These are phyloP conservation scores for Porites lobata DNA, from an alignment of 92 coral and sea anemone genomes.

Conservation along the genomic window DNA sequence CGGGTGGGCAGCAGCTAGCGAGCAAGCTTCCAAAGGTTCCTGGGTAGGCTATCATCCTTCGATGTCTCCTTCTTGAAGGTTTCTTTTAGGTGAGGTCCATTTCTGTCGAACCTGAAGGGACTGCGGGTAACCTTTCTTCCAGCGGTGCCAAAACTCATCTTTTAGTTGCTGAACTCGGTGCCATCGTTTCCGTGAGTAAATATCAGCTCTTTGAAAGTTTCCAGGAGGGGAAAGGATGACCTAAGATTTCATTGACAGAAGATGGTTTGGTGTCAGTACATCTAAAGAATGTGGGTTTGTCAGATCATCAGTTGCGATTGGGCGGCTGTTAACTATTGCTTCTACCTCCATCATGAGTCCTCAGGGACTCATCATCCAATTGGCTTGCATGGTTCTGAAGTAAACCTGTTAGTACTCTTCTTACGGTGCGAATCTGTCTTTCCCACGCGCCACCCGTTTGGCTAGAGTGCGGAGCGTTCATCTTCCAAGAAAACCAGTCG, in stretches of 20 bases:
- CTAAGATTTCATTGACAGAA: slow-evolving; percentile 15
- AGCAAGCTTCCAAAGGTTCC: too few species aligned
- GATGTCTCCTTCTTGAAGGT: too few species aligned
- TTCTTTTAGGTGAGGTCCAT: not conserved
- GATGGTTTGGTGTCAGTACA: slow-evolving; percentile 2
- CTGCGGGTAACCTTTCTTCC: not conserved
- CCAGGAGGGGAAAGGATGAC: slow-evolving; percentile 23
- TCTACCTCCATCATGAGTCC: slow-evolving; percentile 24
- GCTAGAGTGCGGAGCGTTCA: too few species aligned
- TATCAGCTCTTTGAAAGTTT: slow-evolving; percentile 41
- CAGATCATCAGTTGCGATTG: slow-evolving; percentile 7
- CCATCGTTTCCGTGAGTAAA: not conserved
- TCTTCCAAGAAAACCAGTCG: too few species aligned
- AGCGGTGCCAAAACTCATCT: too few species aligned
- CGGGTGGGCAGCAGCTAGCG: too few species aligned
- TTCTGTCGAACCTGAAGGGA: not conserved
- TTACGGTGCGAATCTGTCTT: slow-evolving; percentile 10
- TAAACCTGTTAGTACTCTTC: not conserved
- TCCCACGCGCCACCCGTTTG: slow-evolving; percentile 12
- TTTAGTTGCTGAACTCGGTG: too few species aligned
- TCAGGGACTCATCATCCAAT: slow-evolving; percentile 2
- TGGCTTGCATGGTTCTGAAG: slow-evolving; percentile 11
- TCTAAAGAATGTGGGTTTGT: not conserved
- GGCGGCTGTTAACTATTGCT: slow-evolving; percentile 18
- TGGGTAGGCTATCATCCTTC: too few species aligned